A percentile compares a stretch with the other conserved stretches of the same genome.
Evolutionary conservation across 2,797 vertebrate genomes (phyloP).

Genomic region (Molossus alvarezi): DNA sequence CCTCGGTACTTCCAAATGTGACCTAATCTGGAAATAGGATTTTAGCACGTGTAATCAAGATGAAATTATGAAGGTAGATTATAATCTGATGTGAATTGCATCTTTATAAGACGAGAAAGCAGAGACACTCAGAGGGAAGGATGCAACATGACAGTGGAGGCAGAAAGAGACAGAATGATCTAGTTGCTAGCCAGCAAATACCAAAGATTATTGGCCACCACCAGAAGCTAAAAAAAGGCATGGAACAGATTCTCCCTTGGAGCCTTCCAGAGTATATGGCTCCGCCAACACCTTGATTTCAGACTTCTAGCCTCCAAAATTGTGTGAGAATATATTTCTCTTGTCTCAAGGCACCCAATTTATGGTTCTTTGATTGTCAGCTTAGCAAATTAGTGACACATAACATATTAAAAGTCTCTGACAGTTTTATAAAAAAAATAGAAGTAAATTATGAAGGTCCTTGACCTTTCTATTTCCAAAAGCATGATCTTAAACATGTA

Average conservation of each 20-base stretch:
- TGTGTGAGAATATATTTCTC: background rate
- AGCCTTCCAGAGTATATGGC: background rate
- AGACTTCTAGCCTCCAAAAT: background rate
- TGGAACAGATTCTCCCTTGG: no score
- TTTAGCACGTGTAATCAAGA: background rate
- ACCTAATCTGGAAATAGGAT: background rate
- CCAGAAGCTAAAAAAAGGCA: background rate
- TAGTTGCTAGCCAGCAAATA: background rate
- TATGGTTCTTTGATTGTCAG: background rate
- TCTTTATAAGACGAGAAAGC: background rate
- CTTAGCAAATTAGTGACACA: background rate
- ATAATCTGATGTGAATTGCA: background rate
- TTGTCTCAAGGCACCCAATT: background rate
- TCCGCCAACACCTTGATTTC: background rate
- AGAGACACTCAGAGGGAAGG: background rate
- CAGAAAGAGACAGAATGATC: background rate
- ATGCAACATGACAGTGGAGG: background rate
- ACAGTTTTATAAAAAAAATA: background rate
- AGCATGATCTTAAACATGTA: conserved; percentile 16
- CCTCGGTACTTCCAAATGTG: background rate
- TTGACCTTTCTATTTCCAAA: conserved; percentile 69
- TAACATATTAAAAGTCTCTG: background rate
- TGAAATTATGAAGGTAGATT: background rate
- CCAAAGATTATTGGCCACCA: background rate
- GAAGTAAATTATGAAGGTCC: conserved; percentile 1